Percentiles rank a stretch among this genome's conserved stretches.
Evolutionary conservation across 1,140 invertebrate genomes (phyloP).

Genomic region (Calliopsis andreniformis): DNA sequence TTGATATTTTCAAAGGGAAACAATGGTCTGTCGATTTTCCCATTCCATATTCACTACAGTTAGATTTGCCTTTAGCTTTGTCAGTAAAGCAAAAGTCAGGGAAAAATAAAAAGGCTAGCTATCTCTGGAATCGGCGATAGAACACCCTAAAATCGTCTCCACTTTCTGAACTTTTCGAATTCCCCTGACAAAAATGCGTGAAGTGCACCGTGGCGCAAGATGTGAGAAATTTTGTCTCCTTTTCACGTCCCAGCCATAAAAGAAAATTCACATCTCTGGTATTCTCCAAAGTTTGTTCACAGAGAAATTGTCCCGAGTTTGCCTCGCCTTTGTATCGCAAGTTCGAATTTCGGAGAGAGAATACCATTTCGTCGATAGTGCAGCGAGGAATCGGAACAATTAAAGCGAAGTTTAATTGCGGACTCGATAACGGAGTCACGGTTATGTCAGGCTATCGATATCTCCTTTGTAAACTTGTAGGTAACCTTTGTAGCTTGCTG

Average conservation of each 20-base stretch:
- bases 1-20: too few relatives aligned
- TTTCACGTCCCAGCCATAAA: conserved; percentile 9
- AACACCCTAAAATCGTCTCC: not conserved
- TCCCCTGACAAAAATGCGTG: not conserved
- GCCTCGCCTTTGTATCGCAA: conserved; percentile 34
- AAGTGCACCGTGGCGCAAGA: not conserved
- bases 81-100: too few relatives aligned
- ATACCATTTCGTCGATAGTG: not conserved
- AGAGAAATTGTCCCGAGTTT: conserved; percentile 27
- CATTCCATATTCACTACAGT: too few relatives aligned
- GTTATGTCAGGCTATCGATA: not conserved
- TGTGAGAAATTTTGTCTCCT: not conserved
- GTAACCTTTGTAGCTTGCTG: too few relatives aligned
- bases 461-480: not conserved
- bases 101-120: too few relatives aligned
- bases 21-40: too few relatives aligned
- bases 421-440: not conserved
- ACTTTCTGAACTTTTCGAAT: not conserved
- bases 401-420: conserved; percentile 5
- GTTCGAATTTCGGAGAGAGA: not conserved
- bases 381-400: not conserved
- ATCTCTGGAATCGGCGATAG: too few relatives aligned
- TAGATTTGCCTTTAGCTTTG: too few relatives aligned
- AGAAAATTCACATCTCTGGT: conserved; percentile 29
- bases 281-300: not conserved